Evolutionary conservation across 2,888 invertebrate species (phyloP), one percentile per base, ranked within the genome.

Genomic region (Catocala fraxini): DNA sequence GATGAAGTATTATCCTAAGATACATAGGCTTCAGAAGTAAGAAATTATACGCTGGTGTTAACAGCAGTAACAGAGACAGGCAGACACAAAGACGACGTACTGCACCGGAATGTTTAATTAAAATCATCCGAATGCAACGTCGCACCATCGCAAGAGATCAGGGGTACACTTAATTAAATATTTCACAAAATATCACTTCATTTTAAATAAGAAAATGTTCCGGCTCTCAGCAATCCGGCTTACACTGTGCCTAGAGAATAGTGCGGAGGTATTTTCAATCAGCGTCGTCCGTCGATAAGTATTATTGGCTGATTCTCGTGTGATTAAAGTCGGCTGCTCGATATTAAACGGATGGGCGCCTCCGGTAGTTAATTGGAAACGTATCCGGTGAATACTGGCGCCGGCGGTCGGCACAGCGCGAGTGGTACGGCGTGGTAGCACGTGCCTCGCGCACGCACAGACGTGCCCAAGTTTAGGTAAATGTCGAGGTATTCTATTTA

Each of bases 281-380:
- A 71, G 65, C 59, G 68, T 56, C 68, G 53, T 68, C 64, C 52
- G 51, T 13, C 13, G 56, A 57, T 56, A 65, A 72, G 70, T 72
- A 77, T 65, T 72, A 77, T 70, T 71, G 70, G 56, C 63, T 68
- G 72, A 65, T 70, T 73, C 69, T 69, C 65, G 65, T 65, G 63
- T 66, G 72, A 78, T 70, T 75, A 75, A 75, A 76, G 74, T 68
- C 65, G 62, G 51, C 69, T 56, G 59, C 55, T 61, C 73, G 62
- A 65, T 71, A 75, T 73, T 68, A 68, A 71, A 65, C 71, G 67
- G 64, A 59, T 66, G 63, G 49, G 55, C 52, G 52, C 49, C 59
- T 61, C 56, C 56, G 59, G 48, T 64, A 60, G 65, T 67, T 79
- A 69, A 79, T 78, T 79, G 73, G 65, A 78, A 77, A 77, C 59